Percentiles rank a stretch among this genome's conserved stretches.
These are phyloP conservation scores for Astropecten irregularis DNA, from an alignment of 53 echinoderm and acorn worm species.

Conservation along the genomic window DNA sequence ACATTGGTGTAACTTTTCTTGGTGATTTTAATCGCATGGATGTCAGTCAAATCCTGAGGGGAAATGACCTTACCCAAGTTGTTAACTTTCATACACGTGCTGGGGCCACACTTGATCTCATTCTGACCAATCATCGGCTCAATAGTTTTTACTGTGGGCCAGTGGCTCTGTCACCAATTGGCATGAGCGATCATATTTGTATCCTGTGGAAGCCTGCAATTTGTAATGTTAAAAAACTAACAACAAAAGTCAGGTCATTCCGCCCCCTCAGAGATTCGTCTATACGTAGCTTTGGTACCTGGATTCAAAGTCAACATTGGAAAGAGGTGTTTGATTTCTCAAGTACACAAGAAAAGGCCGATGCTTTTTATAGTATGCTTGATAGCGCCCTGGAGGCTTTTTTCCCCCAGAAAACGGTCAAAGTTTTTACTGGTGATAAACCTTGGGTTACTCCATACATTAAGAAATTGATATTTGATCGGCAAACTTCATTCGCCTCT, in stretches of 20 bases:
- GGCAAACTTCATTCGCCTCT: conserved; percentile 16
- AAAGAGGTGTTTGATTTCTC: background rate
- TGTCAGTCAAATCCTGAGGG: conserved; percentile 5
- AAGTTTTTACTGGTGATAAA: conserved; percentile 34
- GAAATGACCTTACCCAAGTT: conserved; percentile 31
- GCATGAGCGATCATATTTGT: conserved; percentile 28
- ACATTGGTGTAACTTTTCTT: conserved; percentile 25
- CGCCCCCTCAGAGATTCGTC: background rate
- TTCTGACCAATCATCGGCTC: conserved; percentile 46
- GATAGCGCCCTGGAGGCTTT: background rate
- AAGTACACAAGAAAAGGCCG: conserved; percentile 10
- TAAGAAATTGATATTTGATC: background rate
- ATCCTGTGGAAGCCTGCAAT: background rate
- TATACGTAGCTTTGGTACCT: conserved; percentile 45
- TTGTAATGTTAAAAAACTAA: background rate
- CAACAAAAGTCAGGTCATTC: background rate
- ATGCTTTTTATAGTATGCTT: conserved; percentile 13
- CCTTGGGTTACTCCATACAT: conserved; percentile 48
- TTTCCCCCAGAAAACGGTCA: conserved; percentile 21
- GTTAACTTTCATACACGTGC: conserved; percentile 37
- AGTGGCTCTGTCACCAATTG: conserved; percentile 10
- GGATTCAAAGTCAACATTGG: conserved; percentile 13
- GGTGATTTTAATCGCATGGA: conserved; percentile 52
- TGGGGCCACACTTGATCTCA: conserved; percentile 51
- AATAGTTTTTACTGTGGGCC: conserved; percentile 13